A percentile compares a stretch with the other conserved stretches of the same genome.
Conservation (phyloP, 1,140 invertebrate species). For the Metopolophium dirhodum region DNA sequence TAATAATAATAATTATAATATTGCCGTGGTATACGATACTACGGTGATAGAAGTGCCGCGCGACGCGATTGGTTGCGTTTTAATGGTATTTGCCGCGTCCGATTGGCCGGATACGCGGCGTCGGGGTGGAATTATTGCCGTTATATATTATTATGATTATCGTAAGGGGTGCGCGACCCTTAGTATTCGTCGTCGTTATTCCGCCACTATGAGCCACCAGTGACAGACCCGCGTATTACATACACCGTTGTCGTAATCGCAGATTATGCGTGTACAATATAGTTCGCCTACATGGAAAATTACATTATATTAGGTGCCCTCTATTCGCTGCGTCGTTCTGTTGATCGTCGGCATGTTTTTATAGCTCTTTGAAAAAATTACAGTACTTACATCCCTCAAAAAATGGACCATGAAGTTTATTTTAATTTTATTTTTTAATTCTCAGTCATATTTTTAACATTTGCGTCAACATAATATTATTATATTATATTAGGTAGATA, state of each 20-base stretch:
- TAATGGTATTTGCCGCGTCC: conserved; percentile 56
- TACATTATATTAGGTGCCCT: neutral
- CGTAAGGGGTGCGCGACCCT: conserved; percentile 45
- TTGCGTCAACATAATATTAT: neutral
- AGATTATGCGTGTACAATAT: neutral
- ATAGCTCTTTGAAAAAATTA: neutral
- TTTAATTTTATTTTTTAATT: neutral
- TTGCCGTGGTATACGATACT: neutral
- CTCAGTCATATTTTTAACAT: neutral
- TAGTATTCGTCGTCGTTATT: conserved; percentile 34
- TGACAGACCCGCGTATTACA: conserved; percentile 43
- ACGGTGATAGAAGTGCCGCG: neutral
- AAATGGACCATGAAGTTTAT: neutral
- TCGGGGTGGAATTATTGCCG: conserved; percentile 55
- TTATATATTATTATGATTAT: conserved; percentile 56
- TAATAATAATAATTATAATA: neutral
- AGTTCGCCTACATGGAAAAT: neutral
- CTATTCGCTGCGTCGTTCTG: neutral
- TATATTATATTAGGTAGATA: neutral
- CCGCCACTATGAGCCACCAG: conserved; percentile 45
- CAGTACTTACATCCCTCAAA: neutral
- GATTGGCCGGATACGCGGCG: conserved; percentile 53
- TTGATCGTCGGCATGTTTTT: neutral
- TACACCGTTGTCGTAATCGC: neutral
- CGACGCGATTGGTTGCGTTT: conserved; percentile 42